A percentile compares a stretch with the other conserved stretches of the same genome.
These are phyloP conservation scores for Alsophila aescularia DNA, from an alignment of 2,888 invertebrate species.

Conservation along the genomic window DNA sequence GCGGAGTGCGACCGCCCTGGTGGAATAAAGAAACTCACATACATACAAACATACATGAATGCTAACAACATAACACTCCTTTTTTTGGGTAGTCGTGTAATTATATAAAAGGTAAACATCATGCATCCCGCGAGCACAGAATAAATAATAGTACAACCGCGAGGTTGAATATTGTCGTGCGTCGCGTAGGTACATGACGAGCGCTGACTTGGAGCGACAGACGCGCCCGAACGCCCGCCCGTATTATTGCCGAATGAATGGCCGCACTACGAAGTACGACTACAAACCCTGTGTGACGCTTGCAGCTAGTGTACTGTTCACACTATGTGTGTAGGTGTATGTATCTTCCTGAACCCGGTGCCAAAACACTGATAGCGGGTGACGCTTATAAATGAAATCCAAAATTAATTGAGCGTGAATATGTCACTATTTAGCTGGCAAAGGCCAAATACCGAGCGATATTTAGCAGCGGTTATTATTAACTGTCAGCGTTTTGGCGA, in stretches of 20 bases:
- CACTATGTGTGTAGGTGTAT: constrained; percentile 27
- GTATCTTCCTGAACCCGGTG: constrained; percentile 60
- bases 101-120: too few relatives aligned
- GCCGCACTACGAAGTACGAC: constrained; percentile 47
- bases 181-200: constrained; percentile 22
- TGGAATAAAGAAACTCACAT: too few relatives aligned
- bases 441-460: constrained; percentile 28
- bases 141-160: too few relatives aligned
- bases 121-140: too few relatives aligned
- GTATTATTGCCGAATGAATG: constrained; percentile 71
- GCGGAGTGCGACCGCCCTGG: too few relatives aligned
- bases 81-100: too few relatives aligned
- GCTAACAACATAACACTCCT: too few relatives aligned
- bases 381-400: constrained; percentile 30
- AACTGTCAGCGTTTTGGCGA: constrained; percentile 29
- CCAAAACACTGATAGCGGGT: constrained; percentile 44
- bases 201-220: constrained; percentile 25
- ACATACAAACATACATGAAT: too few relatives aligned
- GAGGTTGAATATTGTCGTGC: constrained; percentile 5
- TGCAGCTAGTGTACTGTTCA: constrained; percentile 6
- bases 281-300: constrained; percentile 12
- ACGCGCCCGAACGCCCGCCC: constrained; percentile 34
- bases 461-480: constrained; percentile 22
- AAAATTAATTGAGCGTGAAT: constrained; percentile 30
- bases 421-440: constrained; percentile 28